Base-by-base conservation (phyloP, 2,797 vertebrate genomes). In the Dryobates pubescens region DNA sequence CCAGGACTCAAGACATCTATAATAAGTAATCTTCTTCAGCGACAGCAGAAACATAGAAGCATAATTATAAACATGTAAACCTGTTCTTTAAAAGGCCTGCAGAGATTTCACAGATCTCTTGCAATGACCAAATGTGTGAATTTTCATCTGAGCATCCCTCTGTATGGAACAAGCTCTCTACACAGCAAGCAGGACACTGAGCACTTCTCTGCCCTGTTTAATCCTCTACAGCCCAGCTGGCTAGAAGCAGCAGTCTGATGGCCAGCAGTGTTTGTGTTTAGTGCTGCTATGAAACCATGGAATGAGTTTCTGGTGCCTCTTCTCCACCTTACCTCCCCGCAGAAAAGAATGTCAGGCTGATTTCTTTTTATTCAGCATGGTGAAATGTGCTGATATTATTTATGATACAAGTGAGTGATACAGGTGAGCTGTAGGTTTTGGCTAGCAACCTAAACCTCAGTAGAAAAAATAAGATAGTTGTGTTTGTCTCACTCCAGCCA, bases 401-500 rank as follows among this genome's bases (percentile, higher is more conserved):
- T 68, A 70, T 61, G 86, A 56, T 83, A 34, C 1, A 17, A 62
- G 17, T 12, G 7, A 75, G 57, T 4, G 77, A 13, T 4, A 8
- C 12, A 34, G 59, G n/a, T n/a, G 6, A 38, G n/a, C 8, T 9
- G 19, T 41, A 88, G 23, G 17, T 16, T 86, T 93, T 93, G 72
- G 54, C 61, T 43, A 71, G 85, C 91, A 79, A 32, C 24, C 51
- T 20, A 82, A 70, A 30, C 23, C 49, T 75, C 81, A 65, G 70
- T 62, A 62, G 57, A 51, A 7, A 92, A 89, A 81, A 69, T 29
- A 71, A 90, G 53, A 8, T 8, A 17, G 24, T 8, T 61, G 83
- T 83, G 75, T 92, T 81, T 56, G 38, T 69, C 49, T 94, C 81
- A 49, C 81, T 70, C 54, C 79, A 69, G 80, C 23, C 63, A 9